These are phyloP conservation scores for Coregonus clupeaformis DNA, from an alignment of 2,113 vertebrate genomes.

Conservation along the genomic window DNA sequence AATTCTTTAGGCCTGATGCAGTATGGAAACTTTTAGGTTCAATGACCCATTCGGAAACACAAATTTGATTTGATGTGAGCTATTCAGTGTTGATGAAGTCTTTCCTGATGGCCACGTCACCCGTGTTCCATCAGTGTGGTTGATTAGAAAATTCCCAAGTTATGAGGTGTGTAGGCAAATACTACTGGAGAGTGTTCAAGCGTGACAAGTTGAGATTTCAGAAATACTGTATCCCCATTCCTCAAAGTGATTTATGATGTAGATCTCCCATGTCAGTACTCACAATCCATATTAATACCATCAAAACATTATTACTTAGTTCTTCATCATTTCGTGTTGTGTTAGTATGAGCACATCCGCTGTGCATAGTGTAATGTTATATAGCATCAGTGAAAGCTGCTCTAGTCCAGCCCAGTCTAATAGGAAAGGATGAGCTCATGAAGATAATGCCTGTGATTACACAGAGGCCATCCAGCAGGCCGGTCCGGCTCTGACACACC, in stretches of 20 bases:
- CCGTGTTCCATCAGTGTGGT: not conserved
- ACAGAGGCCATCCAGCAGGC: conserved; percentile 28
- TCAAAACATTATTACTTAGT: not conserved
- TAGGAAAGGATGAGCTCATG: conserved; percentile 60
- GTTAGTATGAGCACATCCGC: conserved; percentile 13
- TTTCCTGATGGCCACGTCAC: conserved; percentile 22
- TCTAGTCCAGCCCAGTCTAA: not conserved
- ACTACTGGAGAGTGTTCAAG: not conserved
- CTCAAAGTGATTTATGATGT: conserved; percentile 20
- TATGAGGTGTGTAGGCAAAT: conserved; percentile 14
- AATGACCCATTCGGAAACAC: conserved; percentile 23
- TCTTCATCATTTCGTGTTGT: not conserved
- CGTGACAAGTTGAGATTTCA: conserved; percentile 8
- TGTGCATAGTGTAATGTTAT: not conserved
- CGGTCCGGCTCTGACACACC: conserved; percentile 29
- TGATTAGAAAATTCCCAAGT: not conserved
- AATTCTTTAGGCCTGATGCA: conserved; percentile 50
- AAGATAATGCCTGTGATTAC: conserved; percentile 48
- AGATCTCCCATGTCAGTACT: conserved; percentile 5
- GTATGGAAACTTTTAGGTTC: conserved; percentile 47
- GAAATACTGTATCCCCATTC: conserved; percentile 2
- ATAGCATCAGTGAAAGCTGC: not conserved
- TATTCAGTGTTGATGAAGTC: conserved; percentile 29
- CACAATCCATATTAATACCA: conserved; percentile 18
- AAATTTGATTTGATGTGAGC: conserved; percentile 27